phyloP scores from a whole-genome alignment of 2,797 vertebrate species.

The Graptemys geographica region DNA sequence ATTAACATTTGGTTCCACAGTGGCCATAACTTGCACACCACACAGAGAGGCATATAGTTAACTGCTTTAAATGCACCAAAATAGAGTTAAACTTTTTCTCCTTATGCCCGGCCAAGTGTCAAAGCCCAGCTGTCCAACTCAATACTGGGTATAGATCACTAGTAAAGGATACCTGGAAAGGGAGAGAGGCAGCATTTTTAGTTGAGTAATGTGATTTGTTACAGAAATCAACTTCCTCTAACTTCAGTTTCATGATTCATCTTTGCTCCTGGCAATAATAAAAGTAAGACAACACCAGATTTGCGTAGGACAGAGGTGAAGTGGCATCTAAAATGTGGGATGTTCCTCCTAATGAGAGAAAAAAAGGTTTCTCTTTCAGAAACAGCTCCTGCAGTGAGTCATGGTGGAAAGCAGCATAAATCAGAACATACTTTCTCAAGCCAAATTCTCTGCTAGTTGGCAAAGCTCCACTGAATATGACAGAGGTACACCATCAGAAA shows the following conservation, averaged over 20 bases:
- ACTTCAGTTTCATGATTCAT: not conserved
- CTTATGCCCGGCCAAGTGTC: not conserved
- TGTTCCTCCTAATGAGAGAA: conserved; percentile 10
- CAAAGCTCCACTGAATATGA: conserved; percentile 10
- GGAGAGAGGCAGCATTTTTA: not conserved
- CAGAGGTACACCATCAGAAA: not conserved
- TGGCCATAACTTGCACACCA: not conserved
- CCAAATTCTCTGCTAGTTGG: not conserved
- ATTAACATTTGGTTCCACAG: not conserved
- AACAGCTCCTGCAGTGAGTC: conserved; percentile 11
- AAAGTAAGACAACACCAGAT: not conserved
- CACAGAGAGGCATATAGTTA: not conserved
- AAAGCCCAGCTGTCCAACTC: not conserved
- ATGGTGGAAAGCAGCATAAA: not conserved
- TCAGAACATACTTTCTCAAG: not conserved
- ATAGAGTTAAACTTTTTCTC: not conserved
- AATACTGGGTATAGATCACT: not conserved
- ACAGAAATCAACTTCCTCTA: not conserved
- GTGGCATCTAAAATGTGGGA: conserved; percentile 1
- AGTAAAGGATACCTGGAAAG: not conserved
- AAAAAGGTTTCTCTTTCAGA: not conserved
- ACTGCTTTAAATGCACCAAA: not conserved
- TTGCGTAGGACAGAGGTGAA: conserved; percentile 20
- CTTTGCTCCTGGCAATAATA: not conserved
- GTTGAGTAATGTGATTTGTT: conserved; percentile 3